Evolutionary conservation across 2,113 vertebrate species (phyloP), one percentile per base, ranked within the genome.

Genomic region (Potamarius usumacintae): DNA sequence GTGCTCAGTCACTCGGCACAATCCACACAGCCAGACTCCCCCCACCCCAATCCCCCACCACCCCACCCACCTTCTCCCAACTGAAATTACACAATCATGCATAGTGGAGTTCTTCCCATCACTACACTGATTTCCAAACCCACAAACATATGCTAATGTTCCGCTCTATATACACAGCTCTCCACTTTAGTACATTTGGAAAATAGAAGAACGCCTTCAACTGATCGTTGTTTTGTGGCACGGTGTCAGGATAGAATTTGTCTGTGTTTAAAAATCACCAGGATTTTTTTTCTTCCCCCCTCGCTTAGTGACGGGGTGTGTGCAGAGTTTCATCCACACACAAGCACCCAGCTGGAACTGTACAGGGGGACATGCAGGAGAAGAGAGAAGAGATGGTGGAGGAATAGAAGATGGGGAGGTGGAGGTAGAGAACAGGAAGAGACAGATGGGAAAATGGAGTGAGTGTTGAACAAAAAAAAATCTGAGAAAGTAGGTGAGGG

Each of bases 121-220:
- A 67, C 69, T 65, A 69, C 84, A 82, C 84, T 14, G 2, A 69
- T 86, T 83, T 82, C 67, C 82, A 85, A 85, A 50, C 82, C 76
- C 58, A 85, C 80, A 86, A 88, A 76, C 84, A 88, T 86, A 90
- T 88, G 89, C 84, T 84, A 86, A 86, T 86, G 84, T 72, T 84
- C 60, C 81, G 65, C 84, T 86, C 83, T 71, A 77, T 65, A 86
- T 83, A 79, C 87, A 83, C 60, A 83, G 42, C 86, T 85, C 83
- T 85, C 85, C 63, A 77, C 77, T 85, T 89, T 72, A 67, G 85
- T 83, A 81, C 63, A 53, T 72, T 60, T 63, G 74, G 62, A 55
- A 83, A 84, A 50, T 25, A 27, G 72, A 42, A 88, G 60, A 79
- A 67, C 58, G 27, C 10, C 34, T 71, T 83, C 34, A 48, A 89